phyloP scores from a whole-genome alignment of 2,888 invertebrate genomes.

The Stramonita haemastoma region DNA sequence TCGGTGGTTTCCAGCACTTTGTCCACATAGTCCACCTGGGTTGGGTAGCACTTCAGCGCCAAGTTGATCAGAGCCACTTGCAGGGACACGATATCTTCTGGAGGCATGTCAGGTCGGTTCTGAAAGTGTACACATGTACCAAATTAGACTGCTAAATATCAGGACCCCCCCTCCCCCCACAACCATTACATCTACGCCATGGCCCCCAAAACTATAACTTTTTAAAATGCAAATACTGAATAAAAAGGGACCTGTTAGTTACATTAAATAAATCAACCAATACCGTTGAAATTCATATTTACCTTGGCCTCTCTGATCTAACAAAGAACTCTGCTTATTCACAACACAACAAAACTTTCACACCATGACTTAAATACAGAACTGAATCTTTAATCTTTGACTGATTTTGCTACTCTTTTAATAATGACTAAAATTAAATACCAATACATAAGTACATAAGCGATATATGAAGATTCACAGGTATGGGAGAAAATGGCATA shows the following conservation, averaged over 20 bases:
- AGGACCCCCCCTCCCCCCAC: too few relatives aligned
- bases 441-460: not conserved
- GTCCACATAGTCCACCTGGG: slow-evolving; percentile 95
- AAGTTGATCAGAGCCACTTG: slow-evolving; percentile 95
- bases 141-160: not conserved
- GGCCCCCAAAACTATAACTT: too few relatives aligned
- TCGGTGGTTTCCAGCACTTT: slow-evolving; percentile 94
- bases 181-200: too few relatives aligned
- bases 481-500: slow-evolving; percentile 42
- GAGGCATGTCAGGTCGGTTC: slow-evolving; percentile 96
- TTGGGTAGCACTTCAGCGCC: slow-evolving; percentile 97
- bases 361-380: too few relatives aligned
- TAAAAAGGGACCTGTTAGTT: too few relatives aligned
- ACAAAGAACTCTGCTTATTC: too few relatives aligned
- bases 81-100: slow-evolving; percentile 94
- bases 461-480: not conserved
- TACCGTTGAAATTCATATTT: too few relatives aligned
- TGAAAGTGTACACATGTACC: slow-evolving; percentile 73
- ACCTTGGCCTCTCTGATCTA: too few relatives aligned
- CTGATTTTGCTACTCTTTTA: not conserved
- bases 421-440: not conserved
- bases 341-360: too few relatives aligned
- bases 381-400: too few relatives aligned
- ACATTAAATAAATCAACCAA: too few relatives aligned
- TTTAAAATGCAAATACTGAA: too few relatives aligned